Evolutionary conservation across 2,797 vertebrate species (phyloP), one percentile per base, ranked within the genome.

Genomic region (Pelobates cultripes): DNA sequence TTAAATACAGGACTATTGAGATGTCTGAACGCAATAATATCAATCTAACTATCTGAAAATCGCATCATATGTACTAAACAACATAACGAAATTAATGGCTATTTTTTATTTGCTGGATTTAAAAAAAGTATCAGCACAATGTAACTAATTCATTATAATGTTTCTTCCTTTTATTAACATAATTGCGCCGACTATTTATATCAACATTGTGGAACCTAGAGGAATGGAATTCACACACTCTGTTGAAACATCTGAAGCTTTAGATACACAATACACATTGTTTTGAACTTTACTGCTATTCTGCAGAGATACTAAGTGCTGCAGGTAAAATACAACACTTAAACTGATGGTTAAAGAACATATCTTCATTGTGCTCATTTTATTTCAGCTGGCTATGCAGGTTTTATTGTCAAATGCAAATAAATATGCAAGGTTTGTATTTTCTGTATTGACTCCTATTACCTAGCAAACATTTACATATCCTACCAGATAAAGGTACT

Each of bases 381-480:
- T 9, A 81, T 70, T 75, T 75, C 28, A 41, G 79, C 79, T 75
- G 70, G 73, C 79, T 43, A 70, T 17, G 79, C 79, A 70, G 43
- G 15, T 70, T 75, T 81, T 70, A 81, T 70, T 75, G 51, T 80
- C 63, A 73, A 41, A 69, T 60, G 28, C 57, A 80, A 80, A 80
- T 57, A 74, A 68, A 69, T 51, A 81, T 70, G 72, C 72, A 81
- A 81, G 47, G 73, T 81, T 81, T 75, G 79, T 81, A 53, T 63
- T 70, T 75, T 75, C 66, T 45, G 53, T 12, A 15, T 9, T 60
- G 73, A 43, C 73, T 75, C 70, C 53, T 75, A 75, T 70, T 75
- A 75, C 73, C 70, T 81, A 75, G 75, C 72, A 75, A 81, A 64
- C 42, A 81, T 81, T 75, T 42, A 63, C 78, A 80, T 80, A 80